A percentile compares a stretch with the other conserved stretches of the same genome.
Evolutionary conservation across 1,140 invertebrate species (phyloP).

Genomic region (Polypedilum pembai): DNA sequence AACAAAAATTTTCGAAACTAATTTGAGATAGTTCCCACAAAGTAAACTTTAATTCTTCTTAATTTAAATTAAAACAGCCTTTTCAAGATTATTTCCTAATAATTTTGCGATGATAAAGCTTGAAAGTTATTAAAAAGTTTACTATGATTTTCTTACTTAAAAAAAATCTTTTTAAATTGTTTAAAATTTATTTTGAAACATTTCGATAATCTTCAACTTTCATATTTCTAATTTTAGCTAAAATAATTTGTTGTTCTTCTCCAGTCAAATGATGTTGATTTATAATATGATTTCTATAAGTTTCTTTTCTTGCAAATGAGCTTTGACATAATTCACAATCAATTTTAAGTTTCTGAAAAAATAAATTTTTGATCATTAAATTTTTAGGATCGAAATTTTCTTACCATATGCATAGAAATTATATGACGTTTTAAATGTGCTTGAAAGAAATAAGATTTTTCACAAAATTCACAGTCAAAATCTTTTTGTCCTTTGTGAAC

Average conservation of each 20-base stretch:
- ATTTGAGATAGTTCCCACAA: too few relatives aligned
- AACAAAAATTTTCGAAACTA: too few relatives aligned
- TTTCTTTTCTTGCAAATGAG: conserved; percentile 4
- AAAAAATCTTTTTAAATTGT: too few relatives aligned
- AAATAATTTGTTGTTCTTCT: background rate
- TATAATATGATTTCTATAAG: background rate
- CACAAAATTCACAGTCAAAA: conserved; percentile 30
- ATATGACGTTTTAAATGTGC: conserved; percentile 36
- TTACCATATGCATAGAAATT: conserved; percentile 8
- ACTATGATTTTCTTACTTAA: too few relatives aligned
- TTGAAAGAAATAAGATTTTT: conserved; percentile 33
- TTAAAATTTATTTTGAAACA: background rate
- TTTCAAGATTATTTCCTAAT: too few relatives aligned
- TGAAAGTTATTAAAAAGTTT: too few relatives aligned
- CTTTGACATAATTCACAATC: background rate
- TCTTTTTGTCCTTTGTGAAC: conserved; percentile 20
- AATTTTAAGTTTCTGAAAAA: background rate
- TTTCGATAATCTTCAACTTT: conserved; percentile 1
- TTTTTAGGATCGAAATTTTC: background rate
- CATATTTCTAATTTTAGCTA: background rate
- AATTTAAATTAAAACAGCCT: too few relatives aligned
- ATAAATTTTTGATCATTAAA: background rate
- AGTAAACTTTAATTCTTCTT: too few relatives aligned
- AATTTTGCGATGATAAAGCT: too few relatives aligned
- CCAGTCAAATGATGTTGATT: background rate